A percentile compares a stretch with the other conserved stretches of the same genome.
These are phyloP conservation scores for Drosophila setosimentum DNA, from an alignment of 2,888 invertebrate species.

Conservation along the genomic window DNA sequence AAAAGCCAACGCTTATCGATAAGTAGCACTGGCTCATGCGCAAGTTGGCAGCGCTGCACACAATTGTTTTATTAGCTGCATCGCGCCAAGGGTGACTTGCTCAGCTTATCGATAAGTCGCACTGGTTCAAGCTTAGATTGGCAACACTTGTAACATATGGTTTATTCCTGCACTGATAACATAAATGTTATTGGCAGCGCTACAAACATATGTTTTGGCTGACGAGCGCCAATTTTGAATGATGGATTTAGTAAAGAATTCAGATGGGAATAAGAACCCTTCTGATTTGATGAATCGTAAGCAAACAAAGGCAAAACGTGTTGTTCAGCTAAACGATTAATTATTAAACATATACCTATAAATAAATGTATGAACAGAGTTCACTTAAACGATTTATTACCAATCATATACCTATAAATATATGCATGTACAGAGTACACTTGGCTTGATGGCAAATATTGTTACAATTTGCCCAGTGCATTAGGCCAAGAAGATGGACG, in stretches of 20 bases:
- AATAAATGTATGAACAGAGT: not conserved
- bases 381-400: no score
- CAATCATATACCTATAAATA: not conserved
- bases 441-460: slow-evolving; percentile 29
- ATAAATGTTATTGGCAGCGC: not conserved
- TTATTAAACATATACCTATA: not conserved
- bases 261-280: slow-evolving; percentile 3
- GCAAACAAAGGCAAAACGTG: slow-evolving; percentile 30
- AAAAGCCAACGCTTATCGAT: not conserved
- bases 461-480: slow-evolving; percentile 25
- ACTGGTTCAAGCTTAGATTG: not conserved
- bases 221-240: slow-evolving; percentile 33
- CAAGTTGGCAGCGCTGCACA: not conserved
- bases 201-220: not conserved
- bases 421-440: not conserved
- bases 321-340: slow-evolving; percentile 37
- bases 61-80: not conserved
- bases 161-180: not conserved
- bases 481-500: slow-evolving; percentile 31
- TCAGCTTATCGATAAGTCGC: not conserved
- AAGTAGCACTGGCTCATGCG: not conserved
- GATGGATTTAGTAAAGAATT: not conserved
- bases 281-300: slow-evolving; percentile 1
- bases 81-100: slow-evolving; percentile 30
- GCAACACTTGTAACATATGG: not conserved